These are phyloP conservation scores for Taxidea taxus DNA, from an alignment of 2,113 vertebrate species.

Conservation along the genomic window DNA sequence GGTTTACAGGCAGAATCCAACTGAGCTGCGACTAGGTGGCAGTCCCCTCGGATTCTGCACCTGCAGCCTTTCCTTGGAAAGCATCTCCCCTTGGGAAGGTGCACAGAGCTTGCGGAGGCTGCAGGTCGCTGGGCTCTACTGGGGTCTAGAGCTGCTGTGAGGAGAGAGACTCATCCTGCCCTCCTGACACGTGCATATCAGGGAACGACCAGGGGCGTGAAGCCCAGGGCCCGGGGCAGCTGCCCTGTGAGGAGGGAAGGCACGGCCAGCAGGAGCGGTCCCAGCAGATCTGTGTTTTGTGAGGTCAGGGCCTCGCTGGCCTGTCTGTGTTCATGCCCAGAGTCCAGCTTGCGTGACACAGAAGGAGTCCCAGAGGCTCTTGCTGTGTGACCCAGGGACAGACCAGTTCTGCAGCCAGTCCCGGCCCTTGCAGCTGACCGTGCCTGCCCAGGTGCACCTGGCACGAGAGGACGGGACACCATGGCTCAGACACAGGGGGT, in stretches of 20 bases:
- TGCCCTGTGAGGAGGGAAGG: fast-evolving
- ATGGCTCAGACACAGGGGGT: fast-evolving
- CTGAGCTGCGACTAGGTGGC: fast-evolving
- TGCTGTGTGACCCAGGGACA: fast-evolving
- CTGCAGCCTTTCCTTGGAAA: neutral
- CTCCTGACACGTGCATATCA: fast-evolving
- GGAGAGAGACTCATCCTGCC: fast-evolving
- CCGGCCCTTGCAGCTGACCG: fast-evolving
- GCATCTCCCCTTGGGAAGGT: fast-evolving
- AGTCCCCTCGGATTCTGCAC: fast-evolving
- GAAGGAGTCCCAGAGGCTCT: neutral
- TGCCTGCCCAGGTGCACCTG: fast-evolving
- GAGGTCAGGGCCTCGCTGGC: neutral
- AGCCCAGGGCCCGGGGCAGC: neutral
- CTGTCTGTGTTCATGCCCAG: fast-evolving
- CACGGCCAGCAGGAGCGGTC: neutral
- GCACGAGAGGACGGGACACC: fast-evolving
- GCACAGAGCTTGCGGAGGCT: fast-evolving
- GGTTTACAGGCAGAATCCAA: fast-evolving
- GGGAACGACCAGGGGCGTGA: fast-evolving
- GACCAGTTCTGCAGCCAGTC: fast-evolving
- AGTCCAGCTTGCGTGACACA: neutral
- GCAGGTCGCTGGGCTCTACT: fast-evolving
- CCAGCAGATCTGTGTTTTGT: fast-evolving
- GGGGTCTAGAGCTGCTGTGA: neutral